Base-by-base conservation (phyloP, 2,113 vertebrate genomes). In the Chionodraco myersi region DNA sequence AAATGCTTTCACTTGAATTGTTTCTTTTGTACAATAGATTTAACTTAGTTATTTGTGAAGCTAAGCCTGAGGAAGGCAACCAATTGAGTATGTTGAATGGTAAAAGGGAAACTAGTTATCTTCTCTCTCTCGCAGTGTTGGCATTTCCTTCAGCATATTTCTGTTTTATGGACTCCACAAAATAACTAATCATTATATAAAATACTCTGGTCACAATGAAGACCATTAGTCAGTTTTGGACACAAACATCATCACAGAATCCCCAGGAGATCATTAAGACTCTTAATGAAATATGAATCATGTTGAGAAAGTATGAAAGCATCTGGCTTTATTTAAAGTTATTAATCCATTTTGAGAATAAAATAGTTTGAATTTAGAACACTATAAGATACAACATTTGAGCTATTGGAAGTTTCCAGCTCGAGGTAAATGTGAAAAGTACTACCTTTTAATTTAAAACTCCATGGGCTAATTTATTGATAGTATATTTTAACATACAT, bases 171-270 rank as follows among this genome's bases (percentile, higher is more conserved):
- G 44, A 58, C 23, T 66, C 49, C 15, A 52, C 23, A 73, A 64
- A 57, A 72, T 34, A 75, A 44, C 44, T 57, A 15, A n/a, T 68
- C 79, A 84, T 89, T 75, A 84, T 75, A 71, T 66, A 72, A 84
- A 92, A 76, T 57, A 57, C 72, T 78, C 71, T 75, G 52, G 86
- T 88, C 79, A 78, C 56, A 69, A 66, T 54, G 75, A 77, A 48
- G 34, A 58, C 49, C 34, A 30, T 1, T 71, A 72, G 69, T 86
- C 79, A 86, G 61, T 80, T 84, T 64, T 18, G 67, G 66, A 82
- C 64, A 56, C 45, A 41, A 52, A 66, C 82, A 64, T 65, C 13
- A 63, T 61, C 45, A 47, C 6, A 26, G 51, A 23, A 6, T 66
- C 51, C 44, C 5, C 59, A 23, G 51, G 68, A 80, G 71, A 61